Conservation (phyloP, 2,888 invertebrate genomes). For the Patella ulyssiponensis region DNA sequence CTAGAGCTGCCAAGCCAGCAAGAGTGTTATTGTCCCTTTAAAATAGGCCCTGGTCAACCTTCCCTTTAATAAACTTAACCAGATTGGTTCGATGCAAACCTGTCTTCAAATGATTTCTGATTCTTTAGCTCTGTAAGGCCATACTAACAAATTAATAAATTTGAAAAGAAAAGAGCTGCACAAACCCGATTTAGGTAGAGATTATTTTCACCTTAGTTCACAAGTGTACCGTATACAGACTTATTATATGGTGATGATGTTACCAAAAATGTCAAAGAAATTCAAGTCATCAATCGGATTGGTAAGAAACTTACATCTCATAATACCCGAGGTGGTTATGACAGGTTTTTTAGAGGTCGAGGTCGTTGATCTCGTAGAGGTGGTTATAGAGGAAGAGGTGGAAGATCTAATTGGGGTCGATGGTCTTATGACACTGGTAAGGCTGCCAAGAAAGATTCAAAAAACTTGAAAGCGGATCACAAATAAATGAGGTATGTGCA, state of each 20-base stretch:
- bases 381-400: too few relatives aligned
- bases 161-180: constrained; percentile 16
- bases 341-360: too few relatives aligned
- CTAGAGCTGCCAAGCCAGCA: too few relatives aligned
- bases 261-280: neutral
- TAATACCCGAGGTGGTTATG: neutral
- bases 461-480: too few relatives aligned
- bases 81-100: neutral
- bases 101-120: neutral
- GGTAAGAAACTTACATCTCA: neutral
- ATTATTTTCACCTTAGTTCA: neutral
- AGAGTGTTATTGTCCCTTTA: too few relatives aligned
- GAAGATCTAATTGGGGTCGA: too few relatives aligned
- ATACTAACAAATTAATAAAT: neutral
- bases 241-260: neutral
- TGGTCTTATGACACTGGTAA: too few relatives aligned
- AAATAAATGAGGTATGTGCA: too few relatives aligned
- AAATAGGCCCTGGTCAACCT: too few relatives aligned
- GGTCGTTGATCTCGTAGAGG: too few relatives aligned
- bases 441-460: too few relatives aligned
- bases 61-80: neutral
- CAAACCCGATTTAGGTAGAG: constrained; percentile 1
- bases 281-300: constrained; percentile 7
- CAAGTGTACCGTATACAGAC: neutral
- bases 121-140: neutral